Conservation (phyloP, 1,140 invertebrate genomes). For the Lordiphosa collinella region DNA sequence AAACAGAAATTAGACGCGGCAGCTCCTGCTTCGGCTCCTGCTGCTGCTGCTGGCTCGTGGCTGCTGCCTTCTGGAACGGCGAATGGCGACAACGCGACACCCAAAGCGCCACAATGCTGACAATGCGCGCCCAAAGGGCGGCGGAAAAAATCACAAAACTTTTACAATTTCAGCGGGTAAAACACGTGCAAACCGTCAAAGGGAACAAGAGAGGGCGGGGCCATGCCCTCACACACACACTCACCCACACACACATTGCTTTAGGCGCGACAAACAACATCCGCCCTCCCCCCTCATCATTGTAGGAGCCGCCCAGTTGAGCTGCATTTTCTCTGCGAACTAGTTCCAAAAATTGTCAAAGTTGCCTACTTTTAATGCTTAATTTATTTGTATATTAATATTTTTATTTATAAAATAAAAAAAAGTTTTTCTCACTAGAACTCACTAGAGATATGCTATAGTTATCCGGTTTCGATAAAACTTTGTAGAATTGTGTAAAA, state of each 20-base stretch:
- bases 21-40: conserved; percentile 41
- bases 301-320: conserved; percentile 22
- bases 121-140: conserved; percentile 49
- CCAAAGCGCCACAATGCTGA: conserved; percentile 22
- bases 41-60: no score
- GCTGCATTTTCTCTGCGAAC: background rate
- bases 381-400: no score
- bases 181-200: conserved; percentile 68
- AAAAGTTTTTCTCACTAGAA: no score
- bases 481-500: no score
- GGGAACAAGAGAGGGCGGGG: conserved; percentile 30
- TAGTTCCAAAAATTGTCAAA: no score
- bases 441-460: no score
- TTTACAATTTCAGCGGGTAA: conserved; percentile 70
- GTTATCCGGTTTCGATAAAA: no score
- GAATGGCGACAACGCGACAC: conserved; percentile 9
- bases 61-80: conserved; percentile 4
- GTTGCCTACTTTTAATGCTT: no score
- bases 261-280: conserved; percentile 57
- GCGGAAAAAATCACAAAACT: conserved; percentile 49
- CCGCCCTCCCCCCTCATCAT: conserved; percentile 34
- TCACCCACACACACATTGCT: conserved; percentile 28
- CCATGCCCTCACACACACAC: conserved; percentile 7
- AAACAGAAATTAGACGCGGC: conserved; percentile 71
- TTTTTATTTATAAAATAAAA: no score